Evolutionary conservation across 30 jellyfish, hydroid and myxozoan genomes (phyloP).

Genomic region (Pseudorhiza aurosa): DNA sequence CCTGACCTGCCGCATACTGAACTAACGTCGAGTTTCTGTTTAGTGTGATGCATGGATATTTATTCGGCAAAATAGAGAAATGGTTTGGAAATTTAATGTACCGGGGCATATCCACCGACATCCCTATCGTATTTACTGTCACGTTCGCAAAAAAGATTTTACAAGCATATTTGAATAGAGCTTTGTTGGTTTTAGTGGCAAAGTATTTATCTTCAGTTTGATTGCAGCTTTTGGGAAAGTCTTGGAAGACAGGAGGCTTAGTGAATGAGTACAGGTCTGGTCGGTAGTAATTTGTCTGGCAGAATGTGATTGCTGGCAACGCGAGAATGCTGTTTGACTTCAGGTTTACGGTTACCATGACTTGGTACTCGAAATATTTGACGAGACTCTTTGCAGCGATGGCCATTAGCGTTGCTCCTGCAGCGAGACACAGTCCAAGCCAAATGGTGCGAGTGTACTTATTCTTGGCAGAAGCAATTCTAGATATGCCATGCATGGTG

Average conservation of each 20-base stretch:
- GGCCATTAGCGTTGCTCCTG: neutral
- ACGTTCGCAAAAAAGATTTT: constrained; percentile 16
- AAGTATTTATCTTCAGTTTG: constrained; percentile 3
- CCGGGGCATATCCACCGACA: neutral
- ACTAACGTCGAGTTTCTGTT: constrained; percentile 27
- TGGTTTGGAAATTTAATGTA: constrained; percentile 17
- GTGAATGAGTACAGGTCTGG: neutral
- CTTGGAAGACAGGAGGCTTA: neutral
- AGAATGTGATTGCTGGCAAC: constrained; percentile 27
- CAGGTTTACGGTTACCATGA: neutral
- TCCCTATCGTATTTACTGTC: neutral
- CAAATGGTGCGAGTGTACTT: neutral
- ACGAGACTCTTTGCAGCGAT: neutral
- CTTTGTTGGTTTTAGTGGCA: neutral
- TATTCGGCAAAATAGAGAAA: constrained; percentile 7
- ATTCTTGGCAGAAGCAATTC: constrained; percentile 9
- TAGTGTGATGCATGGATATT: constrained; percentile 22
- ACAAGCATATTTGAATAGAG: constrained; percentile 11
- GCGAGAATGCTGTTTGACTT: neutral
- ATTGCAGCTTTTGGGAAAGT: constrained; percentile 39
- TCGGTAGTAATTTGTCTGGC: constrained; percentile 6
- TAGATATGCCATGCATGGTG: constrained; percentile 36
- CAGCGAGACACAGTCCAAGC: constrained; percentile 5
- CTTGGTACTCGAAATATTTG: neutral
- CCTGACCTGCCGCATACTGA: constrained; percentile 2